Evolutionary conservation across 2,113 vertebrate genomes (phyloP).

Genomic region (Thinocorus orbignyianus): DNA sequence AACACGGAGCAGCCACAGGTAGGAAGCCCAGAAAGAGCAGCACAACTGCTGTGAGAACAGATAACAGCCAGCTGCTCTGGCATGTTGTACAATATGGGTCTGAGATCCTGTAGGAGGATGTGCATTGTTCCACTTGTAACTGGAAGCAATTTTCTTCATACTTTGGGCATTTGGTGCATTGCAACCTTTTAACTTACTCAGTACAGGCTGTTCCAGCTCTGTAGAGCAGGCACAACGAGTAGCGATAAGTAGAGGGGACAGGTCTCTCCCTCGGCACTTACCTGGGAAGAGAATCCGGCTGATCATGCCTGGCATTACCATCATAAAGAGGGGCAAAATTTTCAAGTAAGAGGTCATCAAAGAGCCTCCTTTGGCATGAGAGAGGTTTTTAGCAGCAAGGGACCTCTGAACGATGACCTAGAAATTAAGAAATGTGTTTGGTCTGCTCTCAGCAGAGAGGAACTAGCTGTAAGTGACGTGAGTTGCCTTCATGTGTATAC

Average conservation of each 20-base stretch:
- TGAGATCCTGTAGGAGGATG: not conserved
- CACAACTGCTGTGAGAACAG: not conserved
- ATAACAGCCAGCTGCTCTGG: not conserved
- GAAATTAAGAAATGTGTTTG: not conserved
- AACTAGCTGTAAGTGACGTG: not conserved
- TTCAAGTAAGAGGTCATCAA: constrained; percentile 92
- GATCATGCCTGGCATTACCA: constrained; percentile 95
- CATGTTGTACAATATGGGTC: accelerated
- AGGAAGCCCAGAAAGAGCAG: not conserved
- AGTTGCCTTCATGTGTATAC: accelerated
- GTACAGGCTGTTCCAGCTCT: not conserved
- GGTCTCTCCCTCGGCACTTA: constrained; percentile 37
- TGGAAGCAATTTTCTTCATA: not conserved
- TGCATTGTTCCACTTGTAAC: not conserved
- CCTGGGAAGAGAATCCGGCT: constrained; percentile 96
- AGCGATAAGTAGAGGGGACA: too few relatives aligned
- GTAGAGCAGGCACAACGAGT: accelerated
- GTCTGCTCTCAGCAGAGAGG: not conserved
- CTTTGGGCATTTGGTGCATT: not conserved
- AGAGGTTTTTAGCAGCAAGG: constrained; percentile 88
- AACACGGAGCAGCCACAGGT: not conserved
- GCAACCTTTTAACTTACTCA: not conserved
- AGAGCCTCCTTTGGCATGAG: constrained; percentile 94
- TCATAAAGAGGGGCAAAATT: constrained; percentile 89
- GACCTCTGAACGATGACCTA: constrained; percentile 97